Conservation (phyloP, 2,888 invertebrate species). For the Lordiphosa andalusiaca region DNA sequence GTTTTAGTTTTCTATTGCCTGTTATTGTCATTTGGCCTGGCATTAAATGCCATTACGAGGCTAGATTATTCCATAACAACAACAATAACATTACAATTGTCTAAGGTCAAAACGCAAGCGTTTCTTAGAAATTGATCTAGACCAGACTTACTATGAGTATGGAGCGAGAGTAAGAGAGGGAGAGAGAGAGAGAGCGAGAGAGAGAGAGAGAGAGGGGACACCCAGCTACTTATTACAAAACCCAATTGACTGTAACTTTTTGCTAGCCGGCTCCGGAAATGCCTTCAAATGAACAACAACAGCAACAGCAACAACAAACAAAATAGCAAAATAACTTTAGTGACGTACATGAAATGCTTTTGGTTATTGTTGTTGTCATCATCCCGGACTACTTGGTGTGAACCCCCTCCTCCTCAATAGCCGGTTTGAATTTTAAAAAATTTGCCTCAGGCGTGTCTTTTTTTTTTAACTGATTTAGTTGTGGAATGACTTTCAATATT, state of each 20-base stretch:
- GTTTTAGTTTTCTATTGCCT: conserved; percentile 16
- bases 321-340: too few species aligned
- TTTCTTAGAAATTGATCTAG: conserved; percentile 46
- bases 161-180: background rate
- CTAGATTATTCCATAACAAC: conserved; percentile 34
- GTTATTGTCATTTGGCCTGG: conserved; percentile 30
- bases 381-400: too few species aligned
- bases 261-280: background rate
- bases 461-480: too few species aligned
- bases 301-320: too few species aligned
- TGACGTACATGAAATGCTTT: too few species aligned
- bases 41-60: conserved; percentile 39
- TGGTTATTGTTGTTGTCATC: too few species aligned
- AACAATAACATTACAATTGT: conserved; percentile 23
- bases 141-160: conserved; percentile 13
- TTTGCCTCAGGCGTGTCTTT: too few species aligned
- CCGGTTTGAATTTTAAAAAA: too few species aligned
- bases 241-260: conserved; percentile 4
- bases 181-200: too few species aligned
- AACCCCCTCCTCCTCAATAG: too few species aligned
- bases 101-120: conserved; percentile 39
- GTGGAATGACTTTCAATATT: too few species aligned
- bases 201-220: background rate
- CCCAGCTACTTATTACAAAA: conserved; percentile 7
- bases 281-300: too few species aligned